These are phyloP conservation scores for Eledone cirrhosa DNA, from an alignment of 2,888 invertebrate genomes.

Conservation along the genomic window DNA sequence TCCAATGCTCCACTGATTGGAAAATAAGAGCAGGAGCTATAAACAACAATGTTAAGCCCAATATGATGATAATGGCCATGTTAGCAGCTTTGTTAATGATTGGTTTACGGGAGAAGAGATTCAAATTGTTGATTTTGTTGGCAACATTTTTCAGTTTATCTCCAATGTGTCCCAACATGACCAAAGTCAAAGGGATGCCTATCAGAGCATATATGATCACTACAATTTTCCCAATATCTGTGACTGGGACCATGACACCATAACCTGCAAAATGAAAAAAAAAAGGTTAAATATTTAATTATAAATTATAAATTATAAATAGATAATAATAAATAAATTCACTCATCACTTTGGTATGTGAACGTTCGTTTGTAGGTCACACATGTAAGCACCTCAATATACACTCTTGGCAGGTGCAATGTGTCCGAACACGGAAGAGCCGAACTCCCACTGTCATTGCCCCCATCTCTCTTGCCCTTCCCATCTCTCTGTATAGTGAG, in stretches of 20 bases:
- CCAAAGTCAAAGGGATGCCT: slow-evolving; percentile 56
- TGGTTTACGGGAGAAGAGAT: slow-evolving; percentile 50
- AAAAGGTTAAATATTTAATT: not conserved
- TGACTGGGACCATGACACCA: slow-evolving; percentile 55
- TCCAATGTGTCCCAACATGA: slow-evolving; percentile 53
- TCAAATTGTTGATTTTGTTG: slow-evolving; percentile 46
- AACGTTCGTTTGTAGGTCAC: too few relatives aligned
- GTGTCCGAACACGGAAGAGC: too few relatives aligned
- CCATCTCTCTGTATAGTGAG: too few relatives aligned
- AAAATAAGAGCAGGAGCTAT: slow-evolving; percentile 49
- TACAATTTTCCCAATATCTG: slow-evolving; percentile 49
- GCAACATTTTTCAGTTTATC: slow-evolving; percentile 47
- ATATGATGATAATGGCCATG: slow-evolving; percentile 48
- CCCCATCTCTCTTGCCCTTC: too few relatives aligned
- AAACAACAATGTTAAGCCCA: slow-evolving; percentile 50
- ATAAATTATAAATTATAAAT: too few relatives aligned
- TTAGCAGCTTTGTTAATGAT: slow-evolving; percentile 51
- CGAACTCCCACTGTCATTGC: too few relatives aligned
- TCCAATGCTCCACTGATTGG: slow-evolving; percentile 54
- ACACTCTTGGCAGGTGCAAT: too few relatives aligned
- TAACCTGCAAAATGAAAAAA: slow-evolving; percentile 46
- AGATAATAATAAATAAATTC: too few relatives aligned
- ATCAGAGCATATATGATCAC: slow-evolving; percentile 55
- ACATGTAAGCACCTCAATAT: too few relatives aligned
- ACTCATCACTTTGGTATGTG: too few relatives aligned